Percentiles rank a stretch among this genome's conserved stretches.
phyloP scores from a whole-genome alignment of 2,797 vertebrate genomes.

The Pempheris klunzingeri region DNA sequence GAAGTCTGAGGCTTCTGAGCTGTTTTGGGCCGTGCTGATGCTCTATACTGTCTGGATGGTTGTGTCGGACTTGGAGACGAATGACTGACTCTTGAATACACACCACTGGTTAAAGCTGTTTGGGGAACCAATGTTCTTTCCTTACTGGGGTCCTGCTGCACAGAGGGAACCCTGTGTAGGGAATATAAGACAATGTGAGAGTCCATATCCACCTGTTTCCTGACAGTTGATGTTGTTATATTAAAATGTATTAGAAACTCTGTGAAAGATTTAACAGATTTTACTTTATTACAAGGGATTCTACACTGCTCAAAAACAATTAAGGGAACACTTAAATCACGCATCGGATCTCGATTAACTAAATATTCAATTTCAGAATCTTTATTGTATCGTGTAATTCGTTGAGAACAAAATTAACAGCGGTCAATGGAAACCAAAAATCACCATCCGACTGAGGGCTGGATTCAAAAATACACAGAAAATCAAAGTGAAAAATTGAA shows the following conservation, averaged over 20 bases:
- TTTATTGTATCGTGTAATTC: too few relatives aligned
- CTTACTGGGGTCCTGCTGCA: conserved; percentile 18
- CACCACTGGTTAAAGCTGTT: conserved; percentile 6
- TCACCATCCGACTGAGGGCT: too few relatives aligned
- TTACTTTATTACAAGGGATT: too few relatives aligned
- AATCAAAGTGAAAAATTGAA: too few relatives aligned
- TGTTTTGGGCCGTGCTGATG: conserved; percentile 18
- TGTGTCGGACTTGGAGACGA: conserved; percentile 20
- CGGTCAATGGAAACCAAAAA: too few relatives aligned
- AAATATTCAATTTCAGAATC: too few relatives aligned
- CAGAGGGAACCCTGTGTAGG: conserved; percentile 35
- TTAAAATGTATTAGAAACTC: not conserved
- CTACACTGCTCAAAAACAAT: too few relatives aligned
- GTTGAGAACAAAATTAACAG: too few relatives aligned
- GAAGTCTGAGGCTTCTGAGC: conserved; percentile 29
- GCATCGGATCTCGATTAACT: too few relatives aligned
- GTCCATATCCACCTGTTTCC: not conserved
- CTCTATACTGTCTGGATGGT: not conserved
- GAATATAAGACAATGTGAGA: conserved; percentile 20
- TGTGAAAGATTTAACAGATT: not conserved
- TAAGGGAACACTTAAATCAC: too few relatives aligned
- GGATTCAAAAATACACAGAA: too few relatives aligned
- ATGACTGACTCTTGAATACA: not conserved
- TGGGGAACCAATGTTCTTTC: not conserved
- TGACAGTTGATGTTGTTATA: not conserved